phyloP scores from a whole-genome alignment of 1,140 invertebrate species.

The Eciton burchellii region DNA sequence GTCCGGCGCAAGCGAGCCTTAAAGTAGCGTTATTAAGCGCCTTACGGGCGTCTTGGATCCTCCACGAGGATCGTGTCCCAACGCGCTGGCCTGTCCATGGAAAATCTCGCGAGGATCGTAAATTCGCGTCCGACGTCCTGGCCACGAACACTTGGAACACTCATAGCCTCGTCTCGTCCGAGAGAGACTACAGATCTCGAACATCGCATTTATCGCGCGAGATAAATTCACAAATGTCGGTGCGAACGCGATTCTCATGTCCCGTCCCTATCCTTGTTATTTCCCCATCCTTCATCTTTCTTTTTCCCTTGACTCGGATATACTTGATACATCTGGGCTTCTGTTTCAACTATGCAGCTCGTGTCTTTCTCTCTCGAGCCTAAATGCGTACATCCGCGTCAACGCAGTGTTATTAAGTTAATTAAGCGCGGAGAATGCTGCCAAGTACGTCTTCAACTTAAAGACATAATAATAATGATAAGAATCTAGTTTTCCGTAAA shows the following conservation, averaged over 20 bases:
- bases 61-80: conserved; percentile 49
- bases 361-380: not conserved
- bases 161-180: conserved; percentile 19
- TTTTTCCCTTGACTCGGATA: not conserved
- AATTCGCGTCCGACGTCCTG: conserved; percentile 22
- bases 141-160: conserved; percentile 5
- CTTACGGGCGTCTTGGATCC: conserved; percentile 73
- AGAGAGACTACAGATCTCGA: conserved; percentile 29
- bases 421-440: not conserved
- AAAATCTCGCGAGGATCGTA: conserved; percentile 21
- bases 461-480: not conserved
- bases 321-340: not conserved
- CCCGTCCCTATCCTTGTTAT: too few species aligned
- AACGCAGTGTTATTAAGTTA: too few species aligned
- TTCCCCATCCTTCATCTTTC: conserved; percentile 18
- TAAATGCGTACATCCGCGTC: not conserved
- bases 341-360: not conserved
- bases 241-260: not conserved
- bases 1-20: conserved; percentile 69
- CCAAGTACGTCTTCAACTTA: not conserved
- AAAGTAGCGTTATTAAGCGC: conserved; percentile 78
- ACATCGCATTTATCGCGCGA: conserved; percentile 26
- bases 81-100: conserved; percentile 6
- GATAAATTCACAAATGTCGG: conserved; percentile 45
- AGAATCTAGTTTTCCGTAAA: not conserved